Evolutionary conservation across 1,140 invertebrate species (phyloP), one percentile per base, ranked within the genome.

Genomic region (Caerostris darwini): DNA sequence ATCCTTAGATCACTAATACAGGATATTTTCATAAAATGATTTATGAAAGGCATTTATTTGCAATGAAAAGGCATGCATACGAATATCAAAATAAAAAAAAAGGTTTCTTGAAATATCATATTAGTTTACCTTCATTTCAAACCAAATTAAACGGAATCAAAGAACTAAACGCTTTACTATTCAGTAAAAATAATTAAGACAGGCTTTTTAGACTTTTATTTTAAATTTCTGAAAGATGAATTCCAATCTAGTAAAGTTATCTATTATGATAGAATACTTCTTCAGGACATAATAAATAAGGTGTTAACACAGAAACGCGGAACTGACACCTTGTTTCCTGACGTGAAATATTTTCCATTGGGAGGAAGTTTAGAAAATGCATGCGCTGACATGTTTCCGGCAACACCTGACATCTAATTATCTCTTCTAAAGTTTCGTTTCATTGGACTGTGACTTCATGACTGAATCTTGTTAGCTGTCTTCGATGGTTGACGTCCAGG

Each of bases 401-500:
- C 90, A 87, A 61, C 83, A 58, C 59, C 81, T 93, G 91, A 93
- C 91, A 93, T 82, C 91, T 93, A 86, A 93, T 93, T 93, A 93
- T 93, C 91, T 93, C 81, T 86, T 93, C 83, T 67, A 93, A 93
- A 86, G 91, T 93, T 93, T 86, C 82, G 34, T 93, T 86, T 83
- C 90, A 92, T 83, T 10, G 83, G 53, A 64, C 58, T 86, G 50
- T 93, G 91, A 93, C 91, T 59, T 93, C 90, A 83, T 54, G 58
- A 67, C 53, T 53, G 54, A 69, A 58, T 91, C 71, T 91, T 59
- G 69, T 91, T 81, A 81, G 71, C 89, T 81, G 69, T 77, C 69
- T 77, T 77, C 69, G 69, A 77, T 77, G 69, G 19, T 77, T 77
- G 69, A 53, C 69, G 69, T 77, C 50, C 34, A 50, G 69, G 10